These are phyloP conservation scores for Bryconaethiops microstoma DNA, from an alignment of 2,797 vertebrate species.

Conservation along the genomic window DNA sequence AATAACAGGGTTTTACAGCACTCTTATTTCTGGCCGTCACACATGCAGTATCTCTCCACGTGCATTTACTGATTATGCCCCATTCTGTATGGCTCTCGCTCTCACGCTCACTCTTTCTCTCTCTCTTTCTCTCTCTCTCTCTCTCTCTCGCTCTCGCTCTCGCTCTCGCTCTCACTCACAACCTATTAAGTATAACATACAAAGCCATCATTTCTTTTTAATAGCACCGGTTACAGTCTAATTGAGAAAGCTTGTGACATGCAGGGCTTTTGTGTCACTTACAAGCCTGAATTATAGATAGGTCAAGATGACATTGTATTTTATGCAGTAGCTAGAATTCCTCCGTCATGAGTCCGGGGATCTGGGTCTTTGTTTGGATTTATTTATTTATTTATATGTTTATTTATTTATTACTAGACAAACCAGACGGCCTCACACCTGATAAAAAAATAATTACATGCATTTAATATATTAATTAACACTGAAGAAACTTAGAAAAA, in stretches of 20 bases:
- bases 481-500: background rate
- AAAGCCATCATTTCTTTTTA: slow-evolving; percentile 50
- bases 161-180: slow-evolving; percentile 19
- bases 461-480: background rate
- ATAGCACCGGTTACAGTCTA: slow-evolving; percentile 48
- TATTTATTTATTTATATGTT: background rate
- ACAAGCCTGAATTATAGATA: slow-evolving; percentile 42
- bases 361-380: background rate
- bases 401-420: slow-evolving; percentile 1
- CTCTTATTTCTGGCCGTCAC: slow-evolving; percentile 9
- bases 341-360: slow-evolving; percentile 2
- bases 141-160: background rate
- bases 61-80: background rate
- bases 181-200: slow-evolving; percentile 51
- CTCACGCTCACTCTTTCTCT: background rate
- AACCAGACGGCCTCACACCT: background rate
- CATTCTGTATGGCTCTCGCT: background rate
- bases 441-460: background rate
- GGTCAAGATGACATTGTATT: slow-evolving; percentile 41
- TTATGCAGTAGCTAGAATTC: slow-evolving; percentile 41
- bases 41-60: background rate
- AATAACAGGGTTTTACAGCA: background rate
- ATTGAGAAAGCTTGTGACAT: slow-evolving; percentile 46
- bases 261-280: slow-evolving; percentile 40
- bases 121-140: background rate